Conservation (phyloP, 64 coral and sea anemone genomes). For the Dendronephthya gigantea region DNA sequence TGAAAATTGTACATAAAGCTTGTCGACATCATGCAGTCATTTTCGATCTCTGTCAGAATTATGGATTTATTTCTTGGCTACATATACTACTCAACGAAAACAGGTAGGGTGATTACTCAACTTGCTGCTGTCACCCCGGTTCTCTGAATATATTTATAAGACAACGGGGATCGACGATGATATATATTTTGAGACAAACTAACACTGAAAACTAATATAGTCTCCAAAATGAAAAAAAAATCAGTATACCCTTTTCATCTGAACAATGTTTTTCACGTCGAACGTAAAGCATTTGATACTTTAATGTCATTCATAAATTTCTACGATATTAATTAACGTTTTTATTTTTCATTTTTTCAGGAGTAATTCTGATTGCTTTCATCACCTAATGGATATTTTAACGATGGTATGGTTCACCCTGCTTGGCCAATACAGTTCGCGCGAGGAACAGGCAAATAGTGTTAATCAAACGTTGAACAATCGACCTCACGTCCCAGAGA, state of each 20-base stretch:
- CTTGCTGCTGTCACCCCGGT: background rate
- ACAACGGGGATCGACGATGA: background rate
- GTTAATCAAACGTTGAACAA: background rate
- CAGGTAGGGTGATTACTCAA: background rate
- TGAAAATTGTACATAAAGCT: background rate
- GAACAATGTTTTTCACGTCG: too few relatives aligned
- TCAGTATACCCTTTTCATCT: too few relatives aligned
- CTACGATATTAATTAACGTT: background rate
- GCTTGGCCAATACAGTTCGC: background rate
- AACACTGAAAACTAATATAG: too few relatives aligned
- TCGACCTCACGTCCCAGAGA: background rate
- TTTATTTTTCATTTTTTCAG: background rate
- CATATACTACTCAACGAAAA: background rate
- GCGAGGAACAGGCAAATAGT: background rate
- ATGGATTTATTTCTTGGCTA: background rate
- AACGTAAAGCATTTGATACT: too few relatives aligned
- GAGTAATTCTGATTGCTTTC: background rate
- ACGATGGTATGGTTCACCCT: background rate
- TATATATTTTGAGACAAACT: too few relatives aligned
- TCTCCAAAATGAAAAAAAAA: too few relatives aligned
- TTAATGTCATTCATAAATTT: background rate
- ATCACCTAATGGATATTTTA: background rate
- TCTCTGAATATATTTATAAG: background rate
- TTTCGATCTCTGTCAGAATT: background rate
- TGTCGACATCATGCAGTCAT: background rate